A percentile compares a stretch with the other conserved stretches of the same genome.
These are phyloP conservation scores for Amaurobius ferox DNA, from an alignment of 2,888 invertebrate genomes.

Conservation along the genomic window DNA sequence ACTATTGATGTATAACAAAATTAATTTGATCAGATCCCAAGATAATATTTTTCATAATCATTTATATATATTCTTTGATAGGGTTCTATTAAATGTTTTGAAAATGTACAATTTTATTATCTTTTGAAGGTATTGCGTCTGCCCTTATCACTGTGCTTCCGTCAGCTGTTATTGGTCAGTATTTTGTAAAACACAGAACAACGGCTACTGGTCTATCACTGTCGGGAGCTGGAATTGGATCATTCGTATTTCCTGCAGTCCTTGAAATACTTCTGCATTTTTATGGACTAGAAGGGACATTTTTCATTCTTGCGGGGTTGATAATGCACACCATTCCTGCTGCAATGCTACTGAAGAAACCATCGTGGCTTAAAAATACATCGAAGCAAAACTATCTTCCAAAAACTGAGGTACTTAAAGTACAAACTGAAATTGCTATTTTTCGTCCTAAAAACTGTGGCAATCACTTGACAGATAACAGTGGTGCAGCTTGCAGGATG, in stretches of 20 bases:
- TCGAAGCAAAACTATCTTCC: too few species aligned
- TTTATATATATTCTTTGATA: too few species aligned
- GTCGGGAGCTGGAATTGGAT: background rate
- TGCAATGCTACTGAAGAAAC: background rate
- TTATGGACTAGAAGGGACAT: background rate
- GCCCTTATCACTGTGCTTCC: background rate
- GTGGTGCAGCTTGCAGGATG: too few species aligned
- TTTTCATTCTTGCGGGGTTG: background rate
- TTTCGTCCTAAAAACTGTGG: too few species aligned
- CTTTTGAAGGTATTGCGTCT: background rate
- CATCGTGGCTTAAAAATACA: background rate
- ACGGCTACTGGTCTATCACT: background rate
- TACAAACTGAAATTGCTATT: too few species aligned
- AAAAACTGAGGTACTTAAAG: too few species aligned
- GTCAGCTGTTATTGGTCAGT: background rate
- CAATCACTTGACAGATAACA: too few species aligned
- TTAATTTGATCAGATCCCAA: too few species aligned
- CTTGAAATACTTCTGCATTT: background rate
- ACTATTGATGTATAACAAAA: too few species aligned
- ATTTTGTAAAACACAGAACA: background rate
- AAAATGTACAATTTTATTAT: too few species aligned
- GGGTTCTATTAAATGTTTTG: too few species aligned
- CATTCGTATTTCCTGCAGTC: background rate
- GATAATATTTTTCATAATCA: too few species aligned
- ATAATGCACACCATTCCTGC: background rate